Evolutionary conservation across 1,140 invertebrate genomes (phyloP).

Genomic region (Aphelenchoides besseyi): DNA sequence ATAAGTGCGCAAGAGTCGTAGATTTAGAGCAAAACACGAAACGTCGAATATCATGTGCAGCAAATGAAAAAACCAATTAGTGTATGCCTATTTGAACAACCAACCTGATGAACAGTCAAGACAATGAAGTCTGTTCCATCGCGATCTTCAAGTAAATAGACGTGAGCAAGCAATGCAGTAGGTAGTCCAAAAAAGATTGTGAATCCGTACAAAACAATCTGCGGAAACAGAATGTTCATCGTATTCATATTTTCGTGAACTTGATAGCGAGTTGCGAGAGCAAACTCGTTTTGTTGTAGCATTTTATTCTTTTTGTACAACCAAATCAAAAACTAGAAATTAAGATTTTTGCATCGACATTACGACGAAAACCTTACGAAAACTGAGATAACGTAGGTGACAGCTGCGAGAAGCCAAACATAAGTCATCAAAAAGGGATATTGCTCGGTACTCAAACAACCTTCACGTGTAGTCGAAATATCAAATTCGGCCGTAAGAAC

Average conservation of each 20-base stretch:
- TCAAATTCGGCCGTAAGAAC: neutral
- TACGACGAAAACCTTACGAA: too few species aligned
- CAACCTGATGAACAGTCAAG: neutral
- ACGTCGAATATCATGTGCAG: neutral
- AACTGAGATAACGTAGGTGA: neutral
- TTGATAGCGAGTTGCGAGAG: slow-evolving; percentile 4
- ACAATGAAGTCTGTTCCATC: neutral
- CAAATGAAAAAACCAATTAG: neutral
- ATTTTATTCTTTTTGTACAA: neutral
- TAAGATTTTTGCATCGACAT: neutral
- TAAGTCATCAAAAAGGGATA: neutral
- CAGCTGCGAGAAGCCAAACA: neutral
- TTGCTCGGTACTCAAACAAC: slow-evolving; percentile 9
- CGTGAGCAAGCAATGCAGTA: neutral
- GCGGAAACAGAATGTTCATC: neutral
- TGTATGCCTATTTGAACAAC: neutral
- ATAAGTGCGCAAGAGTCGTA: neutral
- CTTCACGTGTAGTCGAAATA: neutral
- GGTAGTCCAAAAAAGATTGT: neutral
- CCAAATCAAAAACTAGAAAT: slow-evolving; percentile 1
- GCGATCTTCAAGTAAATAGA: neutral
- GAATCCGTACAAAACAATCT: neutral
- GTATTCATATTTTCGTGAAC: neutral
- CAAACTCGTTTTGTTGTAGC: neutral
- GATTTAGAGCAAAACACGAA: neutral